Evolutionary conservation across 2,888 invertebrate genomes (phyloP), one percentile per base, ranked within the genome.

Genomic region (Melanostoma mellinum): DNA sequence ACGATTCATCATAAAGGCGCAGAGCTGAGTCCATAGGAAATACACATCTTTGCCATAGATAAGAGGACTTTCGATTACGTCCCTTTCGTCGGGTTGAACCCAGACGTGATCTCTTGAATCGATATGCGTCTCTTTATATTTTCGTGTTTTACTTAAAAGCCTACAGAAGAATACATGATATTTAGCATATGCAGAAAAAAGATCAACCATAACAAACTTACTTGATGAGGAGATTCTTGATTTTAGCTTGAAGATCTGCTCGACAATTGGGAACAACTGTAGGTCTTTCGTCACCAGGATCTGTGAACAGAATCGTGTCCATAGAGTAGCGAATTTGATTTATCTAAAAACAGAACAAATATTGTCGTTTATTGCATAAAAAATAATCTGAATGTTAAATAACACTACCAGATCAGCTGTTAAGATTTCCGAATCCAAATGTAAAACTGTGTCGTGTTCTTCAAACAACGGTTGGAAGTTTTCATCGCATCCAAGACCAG

Each of bases 361-460:
- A n/a, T n/a, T n/a, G n/a, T n/a, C n/a, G n/a, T n/a, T n/a, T n/a
- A n/a, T n/a, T n/a, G n/a, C n/a, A 65, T 56, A 50, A 36, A 48
- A 44, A 9, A 71, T 30, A 48, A 46, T n/a, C n/a, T n/a, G n/a
- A 50, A 8, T 32, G 35, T n/a, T 4, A 40, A 44, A 35, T 86
- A 95, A 95, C 88, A 91, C 89, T 61, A 93, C 92, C 38, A 96
- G 92, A 87, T 96, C 96, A 2, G 94, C 92, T 3, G 94, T 92
- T 65, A 91, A 90, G 61, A 97, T 92, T 71, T 95, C 94, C 0
- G 94, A 94, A 90, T 98, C 97, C 89, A 98, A 94, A 67, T 93
- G 91, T 6, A 98, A 90, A 63, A 96, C 94, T 87, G 90, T 98
- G n/a, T n/a, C n/a, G n/a, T 98, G 97, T 86, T 97, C 96, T 6